A percentile compares a stretch with the other conserved stretches of the same genome.
phyloP scores from a whole-genome alignment of 1,140 invertebrate genomes.

The Orchestia grillus region DNA sequence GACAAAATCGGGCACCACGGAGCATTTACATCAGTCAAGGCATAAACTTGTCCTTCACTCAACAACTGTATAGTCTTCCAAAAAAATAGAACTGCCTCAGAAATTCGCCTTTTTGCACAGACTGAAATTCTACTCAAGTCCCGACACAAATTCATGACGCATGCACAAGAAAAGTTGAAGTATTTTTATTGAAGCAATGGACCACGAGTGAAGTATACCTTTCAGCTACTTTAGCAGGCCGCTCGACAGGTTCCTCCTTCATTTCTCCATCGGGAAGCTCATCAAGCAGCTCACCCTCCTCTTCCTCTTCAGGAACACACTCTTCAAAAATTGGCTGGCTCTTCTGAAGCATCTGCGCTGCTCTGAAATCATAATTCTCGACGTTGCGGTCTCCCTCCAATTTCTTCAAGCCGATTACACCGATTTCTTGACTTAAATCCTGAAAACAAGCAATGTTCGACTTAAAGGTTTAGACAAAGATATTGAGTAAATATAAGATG shows the following conservation, averaged over 20 bases:
- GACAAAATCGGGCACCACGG: no score
- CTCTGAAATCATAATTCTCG: constrained; percentile 64
- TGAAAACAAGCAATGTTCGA: background rate
- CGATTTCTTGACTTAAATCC: constrained; percentile 64
- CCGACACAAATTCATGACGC: no score
- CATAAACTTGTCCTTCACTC: no score
- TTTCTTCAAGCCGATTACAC: constrained; percentile 65
- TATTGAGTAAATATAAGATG: background rate
- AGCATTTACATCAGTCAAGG: no score
- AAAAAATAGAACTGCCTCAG: no score
- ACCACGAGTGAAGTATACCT: background rate
- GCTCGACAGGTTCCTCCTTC: background rate
- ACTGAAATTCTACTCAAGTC: no score
- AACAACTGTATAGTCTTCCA: no score
- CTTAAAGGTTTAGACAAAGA: background rate
- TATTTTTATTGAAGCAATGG: no score
- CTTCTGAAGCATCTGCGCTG: constrained; percentile 53
- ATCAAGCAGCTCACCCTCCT: constrained; percentile 20
- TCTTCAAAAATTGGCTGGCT: background rate
- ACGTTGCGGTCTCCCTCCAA: constrained; percentile 65
- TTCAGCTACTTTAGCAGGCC: background rate
- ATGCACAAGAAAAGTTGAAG: no score
- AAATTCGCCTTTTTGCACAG: no score
- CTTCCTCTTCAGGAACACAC: constrained; percentile 59
- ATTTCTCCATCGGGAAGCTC: constrained; percentile 5